These are phyloP conservation scores for Ctenopoma multispine DNA, from an alignment of 2,797 vertebrate genomes.

Conservation along the genomic window DNA sequence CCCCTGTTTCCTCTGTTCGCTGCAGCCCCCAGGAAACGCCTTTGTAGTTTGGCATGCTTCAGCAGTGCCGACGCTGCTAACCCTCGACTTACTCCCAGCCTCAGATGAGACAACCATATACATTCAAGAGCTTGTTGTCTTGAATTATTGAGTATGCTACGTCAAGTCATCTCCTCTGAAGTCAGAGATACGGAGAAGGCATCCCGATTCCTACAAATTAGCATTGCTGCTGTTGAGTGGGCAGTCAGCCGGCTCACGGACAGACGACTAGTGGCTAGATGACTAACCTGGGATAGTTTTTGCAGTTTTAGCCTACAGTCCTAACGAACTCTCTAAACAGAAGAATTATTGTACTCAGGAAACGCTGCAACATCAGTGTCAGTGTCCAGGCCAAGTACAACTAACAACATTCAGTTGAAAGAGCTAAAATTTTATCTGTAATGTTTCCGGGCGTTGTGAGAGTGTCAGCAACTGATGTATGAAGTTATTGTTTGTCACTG, in stretches of 20 bases:
- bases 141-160: slow-evolving; percentile 78
- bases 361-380: no score
- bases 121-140: slow-evolving; percentile 73
- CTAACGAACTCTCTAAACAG: neutral
- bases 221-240: slow-evolving; percentile 51
- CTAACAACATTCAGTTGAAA: neutral
- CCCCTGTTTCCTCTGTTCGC: slow-evolving; percentile 62
- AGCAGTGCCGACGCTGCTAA: slow-evolving; percentile 69
- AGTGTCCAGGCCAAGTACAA: no score
- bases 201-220: slow-evolving; percentile 71
- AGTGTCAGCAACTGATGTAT: slow-evolving; percentile 1
- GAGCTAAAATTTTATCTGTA: neutral
- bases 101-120: slow-evolving; percentile 74
- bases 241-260: slow-evolving; percentile 22
- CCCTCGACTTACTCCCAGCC: slow-evolving; percentile 76
- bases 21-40: slow-evolving; percentile 74
- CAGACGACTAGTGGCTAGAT: neutral
- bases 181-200: slow-evolving; percentile 64
- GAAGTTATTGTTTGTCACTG: neutral
- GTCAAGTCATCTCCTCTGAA: slow-evolving; percentile 77
- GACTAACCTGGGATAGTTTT: slow-evolving; percentile 1
- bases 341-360: no score
- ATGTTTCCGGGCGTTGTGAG: neutral
- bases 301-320: neutral
- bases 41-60: slow-evolving; percentile 78